Percentiles rank a stretch among this genome's conserved stretches.
These are phyloP conservation scores for Calosoma granatense DNA, from an alignment of 1,140 invertebrate genomes.

Conservation along the genomic window DNA sequence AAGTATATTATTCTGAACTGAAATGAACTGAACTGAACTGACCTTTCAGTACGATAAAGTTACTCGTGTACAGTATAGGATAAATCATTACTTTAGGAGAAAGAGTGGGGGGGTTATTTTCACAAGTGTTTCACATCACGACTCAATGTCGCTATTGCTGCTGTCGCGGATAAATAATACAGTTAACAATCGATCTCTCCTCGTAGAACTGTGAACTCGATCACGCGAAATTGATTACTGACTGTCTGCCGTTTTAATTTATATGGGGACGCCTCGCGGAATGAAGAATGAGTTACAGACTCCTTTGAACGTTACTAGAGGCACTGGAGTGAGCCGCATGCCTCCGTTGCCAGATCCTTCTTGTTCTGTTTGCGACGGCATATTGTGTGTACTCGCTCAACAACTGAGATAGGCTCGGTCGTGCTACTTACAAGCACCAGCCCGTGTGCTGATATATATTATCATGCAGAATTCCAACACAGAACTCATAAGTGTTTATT, in stretches of 20 bases:
- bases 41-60: too few relatives aligned
- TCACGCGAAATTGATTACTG: constrained; percentile 4
- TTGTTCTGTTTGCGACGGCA: too few relatives aligned
- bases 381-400: too few relatives aligned
- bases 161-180: not conserved
- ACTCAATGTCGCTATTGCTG: too few relatives aligned
- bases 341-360: not conserved
- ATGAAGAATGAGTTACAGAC: not conserved
- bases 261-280: not conserved
- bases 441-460: not conserved
- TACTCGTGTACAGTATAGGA: too few relatives aligned
- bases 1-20: too few relatives aligned
- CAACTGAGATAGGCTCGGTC: not conserved
- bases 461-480: not conserved
- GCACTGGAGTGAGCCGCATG: not conserved
- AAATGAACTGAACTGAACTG: too few relatives aligned
- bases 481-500: not conserved
- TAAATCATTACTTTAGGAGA: too few relatives aligned
- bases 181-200: not conserved
- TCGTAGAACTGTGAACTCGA: not conserved
- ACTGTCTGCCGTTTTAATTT: constrained; percentile 6
- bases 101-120: too few relatives aligned
- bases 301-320: not conserved
- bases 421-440: not conserved
- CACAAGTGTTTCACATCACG: too few relatives aligned